Evolutionary conservation across 2,113 vertebrate genomes (phyloP), one percentile per base, ranked within the genome.

Genomic region (Rhynchomys soricoides): DNA sequence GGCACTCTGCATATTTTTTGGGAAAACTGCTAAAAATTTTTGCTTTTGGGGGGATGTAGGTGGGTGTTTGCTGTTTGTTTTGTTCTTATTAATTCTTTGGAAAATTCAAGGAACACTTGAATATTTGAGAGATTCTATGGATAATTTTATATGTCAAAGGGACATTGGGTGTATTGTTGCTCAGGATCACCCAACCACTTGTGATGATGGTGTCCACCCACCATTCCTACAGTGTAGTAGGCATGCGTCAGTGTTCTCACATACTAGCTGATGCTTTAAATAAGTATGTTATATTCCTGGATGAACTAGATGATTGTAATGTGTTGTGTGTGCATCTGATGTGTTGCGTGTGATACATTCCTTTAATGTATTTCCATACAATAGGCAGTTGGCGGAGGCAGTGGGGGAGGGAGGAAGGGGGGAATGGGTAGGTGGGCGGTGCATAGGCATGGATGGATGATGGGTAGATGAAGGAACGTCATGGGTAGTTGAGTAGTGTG

Each of bases 121-220:
- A 77, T 75, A 77, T 97, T 94, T 83, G 94, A 96, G 85, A 92
- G 91, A 89, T 90, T 95, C 40, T 34, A 85, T 96, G 78, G 94
- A 55, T 96, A 50, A 55, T 95, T 95, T 93, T 94, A 43, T 77
- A 85, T 91, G 57, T 96, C 66, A 85, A 74, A 87, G 62, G 59
- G 74, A 34, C 78, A 52, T 79, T 86, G 43, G 24, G 73, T 89
- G 77, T 89, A 21, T 90, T 85, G 48, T n/a, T 83, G 29, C 9
- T 9, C 4, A 26, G 34, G 83, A 91, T 94, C 29, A 12, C 10
- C 10, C 75, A 16, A 52, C 3, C 79, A 94, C 77, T 88, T 37
- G 83, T 71, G 86, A 66, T n/a, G 66, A 43, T 86, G 19, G 40
- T 77, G 21, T 48, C 70, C 31, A 81, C n/a, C 93, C 40, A 75